A percentile compares a stretch with the other conserved stretches of the same genome.
Conservation (phyloP, 2,113 vertebrate species). For the Panurus biarmicus region DNA sequence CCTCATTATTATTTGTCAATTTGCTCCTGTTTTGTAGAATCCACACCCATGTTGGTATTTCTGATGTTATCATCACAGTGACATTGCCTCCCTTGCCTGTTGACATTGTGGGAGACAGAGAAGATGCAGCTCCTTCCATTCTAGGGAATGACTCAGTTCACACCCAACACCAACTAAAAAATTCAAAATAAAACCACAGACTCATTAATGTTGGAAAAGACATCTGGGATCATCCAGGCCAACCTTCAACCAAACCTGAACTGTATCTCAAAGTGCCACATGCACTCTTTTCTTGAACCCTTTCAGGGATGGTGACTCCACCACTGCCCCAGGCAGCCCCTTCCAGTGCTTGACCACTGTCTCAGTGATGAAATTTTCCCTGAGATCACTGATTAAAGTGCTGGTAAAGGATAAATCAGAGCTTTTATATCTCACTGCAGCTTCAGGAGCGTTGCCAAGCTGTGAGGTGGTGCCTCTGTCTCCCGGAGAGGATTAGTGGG, state of each 20-base stretch:
- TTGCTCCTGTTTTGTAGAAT: background rate
- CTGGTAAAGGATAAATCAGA: background rate
- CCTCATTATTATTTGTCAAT: background rate
- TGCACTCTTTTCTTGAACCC: background rate
- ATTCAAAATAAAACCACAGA: background rate
- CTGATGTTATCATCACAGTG: background rate
- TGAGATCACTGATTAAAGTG: background rate
- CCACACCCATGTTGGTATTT: background rate
- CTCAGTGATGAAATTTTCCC: background rate
- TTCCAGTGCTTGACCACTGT: background rate
- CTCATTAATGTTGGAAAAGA: background rate
- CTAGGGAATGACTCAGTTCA: background rate
- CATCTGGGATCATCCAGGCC: background rate
- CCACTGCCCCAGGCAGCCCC: background rate
- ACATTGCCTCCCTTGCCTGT: background rate
- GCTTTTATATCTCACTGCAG: background rate
- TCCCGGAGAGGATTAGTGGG: background rate
- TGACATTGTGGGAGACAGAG: rapidly evolving
- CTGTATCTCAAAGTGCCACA: background rate
- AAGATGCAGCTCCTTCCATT: background rate
- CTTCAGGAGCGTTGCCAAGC: background rate
- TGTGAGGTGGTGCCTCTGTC: background rate
- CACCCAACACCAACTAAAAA: background rate
- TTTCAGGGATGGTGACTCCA: background rate
- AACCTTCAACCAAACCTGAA: background rate